phyloP scores from a whole-genome alignment of 2,113 vertebrate species.

The Dermatemys mawii region DNA sequence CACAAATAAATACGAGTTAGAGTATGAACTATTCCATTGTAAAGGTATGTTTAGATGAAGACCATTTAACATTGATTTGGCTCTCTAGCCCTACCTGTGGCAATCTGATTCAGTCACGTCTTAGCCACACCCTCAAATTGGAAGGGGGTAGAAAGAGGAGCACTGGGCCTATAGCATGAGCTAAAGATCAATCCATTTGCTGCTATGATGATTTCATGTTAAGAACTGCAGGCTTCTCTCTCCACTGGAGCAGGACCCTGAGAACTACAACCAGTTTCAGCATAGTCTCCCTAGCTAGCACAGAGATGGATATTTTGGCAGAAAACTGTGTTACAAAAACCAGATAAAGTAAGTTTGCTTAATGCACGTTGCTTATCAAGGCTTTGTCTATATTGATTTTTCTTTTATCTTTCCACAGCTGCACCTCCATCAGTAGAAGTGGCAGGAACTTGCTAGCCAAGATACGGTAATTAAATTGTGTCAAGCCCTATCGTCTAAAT shows the following conservation, averaged over 20 bases:
- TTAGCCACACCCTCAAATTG: neutral
- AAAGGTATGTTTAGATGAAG: neutral
- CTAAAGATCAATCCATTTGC: conserved; percentile 19
- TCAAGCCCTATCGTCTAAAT: neutral
- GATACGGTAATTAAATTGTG: too few species aligned
- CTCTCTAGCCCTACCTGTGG: neutral
- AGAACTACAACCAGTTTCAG: neutral
- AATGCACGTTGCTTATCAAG: neutral
- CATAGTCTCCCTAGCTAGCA: neutral
- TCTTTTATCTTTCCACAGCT: neutral
- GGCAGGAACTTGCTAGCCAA: neutral
- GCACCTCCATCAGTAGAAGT: neutral
- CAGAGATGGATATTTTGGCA: rapidly evolving
- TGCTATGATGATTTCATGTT: neutral
- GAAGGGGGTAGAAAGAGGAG: neutral
- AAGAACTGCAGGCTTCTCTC: neutral
- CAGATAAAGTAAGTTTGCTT: rapidly evolving
- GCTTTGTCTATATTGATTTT: neutral
- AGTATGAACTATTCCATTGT: neutral
- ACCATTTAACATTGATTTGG: neutral
- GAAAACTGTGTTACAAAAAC: neutral
- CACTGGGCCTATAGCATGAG: neutral
- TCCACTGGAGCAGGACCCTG: conserved; percentile 13
- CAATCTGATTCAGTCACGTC: neutral
- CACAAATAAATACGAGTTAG: neutral